These are phyloP conservation scores for roundworm (Caenorhabditis elegans) DNA, from an alignment of 1,140 invertebrate genomes.

Conservation along the genomic window WBcel235 BX284603.4:13735501-13736000, in stretches of 20 bases:
- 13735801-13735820: neutral
- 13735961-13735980: conserved; percentile 75
- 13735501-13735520: too few relatives aligned
- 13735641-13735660: conserved; percentile 24
- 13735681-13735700: neutral
- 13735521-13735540: too few relatives aligned
- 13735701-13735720: neutral
- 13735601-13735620: conserved; percentile 47
- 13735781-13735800: conserved; percentile 45
- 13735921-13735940: conserved; percentile 28
- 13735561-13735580: conserved; percentile 33
- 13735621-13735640: conserved; percentile 41
- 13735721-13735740: conserved; percentile 25
- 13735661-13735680: conserved; percentile 23
- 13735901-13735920: conserved; percentile 50
- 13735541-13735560: neutral
- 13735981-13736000: conserved; percentile 97
- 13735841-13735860: conserved; percentile 53
- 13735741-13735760: conserved; percentile 41
- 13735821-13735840: conserved; percentile 34
- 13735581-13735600: conserved; percentile 44
- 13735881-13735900: conserved; percentile 40
- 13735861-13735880: conserved; percentile 27
- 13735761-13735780: conserved; percentile 43
- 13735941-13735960: conserved; percentile 38